Conservation (phyloP, 2,113 vertebrate species). For the Ammospiza caudacuta region DNA sequence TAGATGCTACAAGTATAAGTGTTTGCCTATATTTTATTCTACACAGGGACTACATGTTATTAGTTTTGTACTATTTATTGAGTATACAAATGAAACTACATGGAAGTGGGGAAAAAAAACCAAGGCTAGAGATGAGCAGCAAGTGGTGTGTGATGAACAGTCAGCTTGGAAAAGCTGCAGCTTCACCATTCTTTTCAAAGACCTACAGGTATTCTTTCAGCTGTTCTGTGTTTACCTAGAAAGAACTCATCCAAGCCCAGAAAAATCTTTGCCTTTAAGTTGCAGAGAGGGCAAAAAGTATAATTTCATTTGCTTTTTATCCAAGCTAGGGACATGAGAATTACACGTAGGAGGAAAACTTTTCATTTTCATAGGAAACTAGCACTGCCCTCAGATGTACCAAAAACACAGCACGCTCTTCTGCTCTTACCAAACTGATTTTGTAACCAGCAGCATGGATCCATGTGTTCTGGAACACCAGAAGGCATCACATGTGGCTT, state of each 20-base stretch:
- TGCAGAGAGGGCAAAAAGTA: not conserved
- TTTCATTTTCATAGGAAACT: not conserved
- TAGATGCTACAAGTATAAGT: not conserved
- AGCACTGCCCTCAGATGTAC: not conserved
- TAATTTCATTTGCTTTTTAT: not conserved
- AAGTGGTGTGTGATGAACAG: rapidly evolving
- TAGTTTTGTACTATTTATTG: not conserved
- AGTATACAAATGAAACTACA: not conserved
- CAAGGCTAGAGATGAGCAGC: not conserved
- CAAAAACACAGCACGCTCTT: rapidly evolving
- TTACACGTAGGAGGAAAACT: not conserved
- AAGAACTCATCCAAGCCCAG: not conserved
- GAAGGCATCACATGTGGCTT: not conserved
- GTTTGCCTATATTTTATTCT: not conserved
- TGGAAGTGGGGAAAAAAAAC: not conserved
- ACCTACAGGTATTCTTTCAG: not conserved
- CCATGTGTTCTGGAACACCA: not conserved
- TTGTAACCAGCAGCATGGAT: not conserved
- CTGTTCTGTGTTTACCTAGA: not conserved
- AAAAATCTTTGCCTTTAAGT: not conserved
- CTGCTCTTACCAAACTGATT: not conserved
- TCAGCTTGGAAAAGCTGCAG: not conserved
- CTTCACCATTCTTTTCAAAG: not conserved
- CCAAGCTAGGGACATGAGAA: not conserved
- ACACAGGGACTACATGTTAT: not conserved